Evolutionary conservation across 2,113 vertebrate species (phyloP).

Genomic region (Aleadryas rufinucha): DNA sequence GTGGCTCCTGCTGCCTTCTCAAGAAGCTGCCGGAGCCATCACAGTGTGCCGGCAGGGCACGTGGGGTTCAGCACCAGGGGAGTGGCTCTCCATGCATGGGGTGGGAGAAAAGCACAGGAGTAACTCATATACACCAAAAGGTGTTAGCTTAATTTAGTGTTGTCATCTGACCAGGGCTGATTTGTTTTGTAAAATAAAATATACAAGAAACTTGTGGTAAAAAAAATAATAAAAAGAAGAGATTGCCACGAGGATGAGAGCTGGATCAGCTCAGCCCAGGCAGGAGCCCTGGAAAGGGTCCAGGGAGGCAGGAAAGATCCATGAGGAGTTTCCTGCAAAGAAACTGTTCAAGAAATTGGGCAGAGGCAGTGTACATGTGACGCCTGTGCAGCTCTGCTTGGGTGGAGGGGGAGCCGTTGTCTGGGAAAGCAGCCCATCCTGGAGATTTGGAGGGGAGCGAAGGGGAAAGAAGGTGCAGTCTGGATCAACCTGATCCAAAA

Average conservation of each 20-base stretch:
- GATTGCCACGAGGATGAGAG: background rate
- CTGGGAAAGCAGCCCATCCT: slow-evolving; percentile 1
- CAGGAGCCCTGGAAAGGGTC: background rate
- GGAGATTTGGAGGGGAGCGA: background rate
- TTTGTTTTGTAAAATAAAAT: background rate
- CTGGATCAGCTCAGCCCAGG: background rate
- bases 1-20: background rate
- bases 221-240: background rate
- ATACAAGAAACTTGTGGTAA: background rate
- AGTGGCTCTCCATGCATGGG: background rate
- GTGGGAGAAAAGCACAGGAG: background rate
- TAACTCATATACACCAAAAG: background rate
- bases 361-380: background rate
- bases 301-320: background rate
- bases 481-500: background rate
- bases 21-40: background rate
- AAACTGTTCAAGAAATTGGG: background rate
- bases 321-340: slow-evolving; percentile 31
- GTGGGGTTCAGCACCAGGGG: background rate
- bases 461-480: background rate
- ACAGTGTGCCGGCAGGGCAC: rapidly evolving
- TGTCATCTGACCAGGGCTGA: background rate
- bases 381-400: background rate
- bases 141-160: background rate
- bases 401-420: background rate